Evolutionary conservation across 2,797 vertebrate genomes (phyloP).

Genomic region (Karalla daura): DNA sequence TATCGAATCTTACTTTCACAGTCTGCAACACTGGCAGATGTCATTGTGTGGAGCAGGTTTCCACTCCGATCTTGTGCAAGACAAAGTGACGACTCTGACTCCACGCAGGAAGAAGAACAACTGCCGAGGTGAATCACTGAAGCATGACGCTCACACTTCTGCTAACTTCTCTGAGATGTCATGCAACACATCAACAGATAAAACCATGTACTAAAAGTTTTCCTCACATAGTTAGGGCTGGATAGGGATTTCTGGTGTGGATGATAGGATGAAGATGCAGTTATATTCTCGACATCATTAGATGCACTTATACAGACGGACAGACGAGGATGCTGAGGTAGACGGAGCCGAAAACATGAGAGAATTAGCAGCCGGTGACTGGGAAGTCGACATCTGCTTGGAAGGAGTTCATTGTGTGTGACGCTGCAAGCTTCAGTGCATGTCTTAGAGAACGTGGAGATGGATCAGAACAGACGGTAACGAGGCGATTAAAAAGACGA

Average conservation of each 20-base stretch:
- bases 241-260: constrained; percentile 42
- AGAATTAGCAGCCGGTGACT: constrained; percentile 3
- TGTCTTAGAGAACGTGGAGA: background rate
- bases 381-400: background rate
- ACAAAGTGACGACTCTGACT: background rate
- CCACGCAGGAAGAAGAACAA: background rate
- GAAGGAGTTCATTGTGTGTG: background rate
- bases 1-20: background rate
- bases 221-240: constrained; percentile 30
- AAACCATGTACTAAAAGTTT: background rate
- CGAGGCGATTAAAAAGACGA: background rate
- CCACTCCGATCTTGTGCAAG: background rate
- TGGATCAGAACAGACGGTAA: background rate
- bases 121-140: background rate
- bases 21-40: too few species aligned
- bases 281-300: background rate
- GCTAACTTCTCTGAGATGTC: constrained; percentile 10
- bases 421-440: background rate
- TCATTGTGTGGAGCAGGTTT: background rate
- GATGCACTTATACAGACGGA: constrained; percentile 3
- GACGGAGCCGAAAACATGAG: constrained; percentile 9
- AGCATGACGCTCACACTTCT: background rate
- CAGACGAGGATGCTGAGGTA: constrained; percentile 45
- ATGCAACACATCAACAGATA: constrained; percentile 14
- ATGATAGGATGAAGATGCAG: background rate